These are phyloP conservation scores for Cichladusa arquata DNA, from an alignment of 2,113 vertebrate species.

Conservation along the genomic window DNA sequence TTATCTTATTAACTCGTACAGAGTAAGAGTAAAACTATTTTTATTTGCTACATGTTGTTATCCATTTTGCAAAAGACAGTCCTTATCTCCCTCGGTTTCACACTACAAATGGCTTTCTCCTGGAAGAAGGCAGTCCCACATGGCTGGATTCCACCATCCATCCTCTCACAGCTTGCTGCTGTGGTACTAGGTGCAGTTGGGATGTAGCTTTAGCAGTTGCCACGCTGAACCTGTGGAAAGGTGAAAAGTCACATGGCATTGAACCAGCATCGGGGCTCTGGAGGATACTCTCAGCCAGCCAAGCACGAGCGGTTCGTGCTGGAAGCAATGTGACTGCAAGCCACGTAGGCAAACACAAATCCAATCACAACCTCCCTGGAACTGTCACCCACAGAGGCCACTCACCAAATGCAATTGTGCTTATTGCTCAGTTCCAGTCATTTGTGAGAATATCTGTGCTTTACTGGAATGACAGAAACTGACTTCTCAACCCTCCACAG, in stretches of 20 bases:
- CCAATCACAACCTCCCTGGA: background rate
- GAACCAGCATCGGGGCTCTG: background rate
- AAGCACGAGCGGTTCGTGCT: background rate
- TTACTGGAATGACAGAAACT: background rate
- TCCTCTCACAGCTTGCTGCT: background rate
- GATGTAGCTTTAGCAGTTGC: background rate
- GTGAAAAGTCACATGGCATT: background rate
- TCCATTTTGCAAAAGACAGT: background rate
- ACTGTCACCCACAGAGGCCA: background rate
- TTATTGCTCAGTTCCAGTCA: background rate
- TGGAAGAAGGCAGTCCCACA: background rate
- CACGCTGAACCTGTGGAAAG: background rate
- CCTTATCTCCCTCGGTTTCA: background rate
- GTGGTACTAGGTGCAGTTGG: background rate
- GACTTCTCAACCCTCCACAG: background rate
- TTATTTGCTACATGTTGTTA: background rate
- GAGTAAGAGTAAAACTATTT: background rate
- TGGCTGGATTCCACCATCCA: background rate
- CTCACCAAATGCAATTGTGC: background rate
- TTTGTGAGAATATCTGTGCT: background rate
- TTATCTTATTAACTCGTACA: background rate
- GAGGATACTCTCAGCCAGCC: background rate
- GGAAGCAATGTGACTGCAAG: background rate
- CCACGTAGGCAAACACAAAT: background rate
- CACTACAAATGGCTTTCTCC: background rate